Evolutionary conservation across 2,888 invertebrate species (phyloP).

Genomic region (Ophion ellenae): DNA sequence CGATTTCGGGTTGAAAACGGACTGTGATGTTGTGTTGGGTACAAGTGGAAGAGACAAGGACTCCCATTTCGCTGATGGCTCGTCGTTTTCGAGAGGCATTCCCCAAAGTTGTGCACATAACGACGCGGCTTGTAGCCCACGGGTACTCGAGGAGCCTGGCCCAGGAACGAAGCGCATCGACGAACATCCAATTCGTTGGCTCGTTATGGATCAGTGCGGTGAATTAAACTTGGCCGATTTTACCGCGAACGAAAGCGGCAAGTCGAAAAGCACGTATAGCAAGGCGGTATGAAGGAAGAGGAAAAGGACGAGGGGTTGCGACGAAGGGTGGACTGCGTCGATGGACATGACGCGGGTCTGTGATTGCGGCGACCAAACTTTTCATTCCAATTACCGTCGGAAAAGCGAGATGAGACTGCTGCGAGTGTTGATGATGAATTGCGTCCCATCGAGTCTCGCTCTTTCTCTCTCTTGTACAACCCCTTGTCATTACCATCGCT

Average conservation of each 20-base stretch:
- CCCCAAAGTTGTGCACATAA: conserved; percentile 34
- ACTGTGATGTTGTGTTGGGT: background rate
- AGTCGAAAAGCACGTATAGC: conserved; percentile 2
- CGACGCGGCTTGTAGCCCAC: conserved; percentile 21
- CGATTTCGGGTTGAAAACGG: background rate
- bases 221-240: conserved; percentile 60
- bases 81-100: conserved; percentile 42
- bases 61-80: conserved; percentile 12
- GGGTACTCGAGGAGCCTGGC: background rate
- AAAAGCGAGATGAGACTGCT: conserved; percentile 24
- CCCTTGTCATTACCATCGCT: conserved; percentile 4
- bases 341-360: conserved; percentile 41
- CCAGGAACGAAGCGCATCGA: background rate
- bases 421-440: conserved; percentile 48
- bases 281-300: background rate
- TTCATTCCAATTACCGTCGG: conserved; percentile 57
- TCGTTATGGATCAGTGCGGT: conserved; percentile 53
- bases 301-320: background rate
- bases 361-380: conserved; percentile 36
- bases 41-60: background rate
- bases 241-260: conserved; percentile 4
- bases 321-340: conserved; percentile 11
- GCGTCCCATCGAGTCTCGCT: conserved; percentile 19
- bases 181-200: conserved; percentile 27
- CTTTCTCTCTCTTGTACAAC: background rate